A percentile compares a stretch with the other conserved stretches of the same genome.
phyloP scores from a whole-genome alignment of 2,113 vertebrate species.

The Ovibos moschatus region DNA sequence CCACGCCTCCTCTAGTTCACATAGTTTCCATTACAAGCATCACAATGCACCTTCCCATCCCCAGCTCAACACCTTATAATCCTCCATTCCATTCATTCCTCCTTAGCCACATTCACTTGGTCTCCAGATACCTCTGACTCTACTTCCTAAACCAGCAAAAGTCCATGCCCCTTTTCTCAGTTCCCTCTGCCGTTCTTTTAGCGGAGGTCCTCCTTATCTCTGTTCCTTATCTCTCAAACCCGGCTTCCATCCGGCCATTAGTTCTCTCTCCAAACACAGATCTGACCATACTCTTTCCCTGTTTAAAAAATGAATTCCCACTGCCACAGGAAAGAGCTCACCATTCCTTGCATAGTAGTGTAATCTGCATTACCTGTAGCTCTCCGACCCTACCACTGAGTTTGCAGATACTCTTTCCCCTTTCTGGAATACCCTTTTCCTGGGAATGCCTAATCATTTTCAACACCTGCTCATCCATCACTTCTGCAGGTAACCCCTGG shows the following conservation, averaged over 20 bases:
- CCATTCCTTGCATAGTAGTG: rapidly evolving
- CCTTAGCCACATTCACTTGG: background rate
- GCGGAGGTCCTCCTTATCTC: background rate
- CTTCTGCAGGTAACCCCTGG: background rate
- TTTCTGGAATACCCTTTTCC: background rate
- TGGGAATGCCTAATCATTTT: background rate
- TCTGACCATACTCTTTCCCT: background rate
- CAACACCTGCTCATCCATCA: background rate
- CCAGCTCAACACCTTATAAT: background rate
- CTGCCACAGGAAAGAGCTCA: background rate
- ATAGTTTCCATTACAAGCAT: background rate
- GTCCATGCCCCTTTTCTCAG: background rate
- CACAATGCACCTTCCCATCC: rapidly evolving
- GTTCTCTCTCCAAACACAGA: background rate
- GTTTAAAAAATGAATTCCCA: background rate
- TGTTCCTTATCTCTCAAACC: background rate
- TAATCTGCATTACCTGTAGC: background rate
- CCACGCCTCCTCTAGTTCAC: background rate
- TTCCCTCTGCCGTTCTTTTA: background rate
- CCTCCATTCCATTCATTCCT: background rate
- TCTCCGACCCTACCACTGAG: background rate
- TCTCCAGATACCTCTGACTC: background rate
- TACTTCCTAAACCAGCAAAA: background rate
- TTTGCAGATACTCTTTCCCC: background rate
- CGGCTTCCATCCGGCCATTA: background rate